These are phyloP conservation scores for Zosterops japonicus DNA, from an alignment of 2,113 vertebrate genomes.

Conservation along the genomic window DNA sequence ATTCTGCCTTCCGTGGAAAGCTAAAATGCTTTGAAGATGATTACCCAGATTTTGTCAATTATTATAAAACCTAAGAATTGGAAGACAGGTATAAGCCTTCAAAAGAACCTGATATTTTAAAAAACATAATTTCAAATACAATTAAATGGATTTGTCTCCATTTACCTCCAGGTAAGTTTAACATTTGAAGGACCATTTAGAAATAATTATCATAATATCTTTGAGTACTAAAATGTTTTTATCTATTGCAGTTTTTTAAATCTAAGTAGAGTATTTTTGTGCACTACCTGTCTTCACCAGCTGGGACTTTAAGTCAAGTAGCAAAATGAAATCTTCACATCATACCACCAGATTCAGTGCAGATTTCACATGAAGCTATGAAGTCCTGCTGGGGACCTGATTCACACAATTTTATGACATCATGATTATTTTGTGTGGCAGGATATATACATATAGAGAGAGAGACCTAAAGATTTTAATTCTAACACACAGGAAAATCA, in stretches of 20 bases:
- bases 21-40: neutral
- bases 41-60: neutral
- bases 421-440: neutral
- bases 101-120: neutral
- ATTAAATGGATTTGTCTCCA: neutral
- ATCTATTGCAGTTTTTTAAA: neutral
- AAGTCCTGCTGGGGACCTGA: neutral
- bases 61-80: neutral
- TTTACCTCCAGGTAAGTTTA: neutral
- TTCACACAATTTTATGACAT: accelerated
- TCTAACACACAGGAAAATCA: neutral
- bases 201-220: neutral
- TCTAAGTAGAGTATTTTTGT: neutral
- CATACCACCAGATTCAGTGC: neutral
- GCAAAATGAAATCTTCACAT: neutral
- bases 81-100: neutral
- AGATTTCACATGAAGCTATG: neutral
- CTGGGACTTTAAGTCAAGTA: neutral
- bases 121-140: neutral
- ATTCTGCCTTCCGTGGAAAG: neutral
- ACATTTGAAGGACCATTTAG: neutral
- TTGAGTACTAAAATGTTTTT: neutral
- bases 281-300: neutral
- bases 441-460: neutral
- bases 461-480: neutral